Percentiles rank a stretch among this genome's conserved stretches.
These are phyloP conservation scores for Gryon sp. DNA, from an alignment of 1,140 invertebrate genomes.

Conservation along the genomic window DNA sequence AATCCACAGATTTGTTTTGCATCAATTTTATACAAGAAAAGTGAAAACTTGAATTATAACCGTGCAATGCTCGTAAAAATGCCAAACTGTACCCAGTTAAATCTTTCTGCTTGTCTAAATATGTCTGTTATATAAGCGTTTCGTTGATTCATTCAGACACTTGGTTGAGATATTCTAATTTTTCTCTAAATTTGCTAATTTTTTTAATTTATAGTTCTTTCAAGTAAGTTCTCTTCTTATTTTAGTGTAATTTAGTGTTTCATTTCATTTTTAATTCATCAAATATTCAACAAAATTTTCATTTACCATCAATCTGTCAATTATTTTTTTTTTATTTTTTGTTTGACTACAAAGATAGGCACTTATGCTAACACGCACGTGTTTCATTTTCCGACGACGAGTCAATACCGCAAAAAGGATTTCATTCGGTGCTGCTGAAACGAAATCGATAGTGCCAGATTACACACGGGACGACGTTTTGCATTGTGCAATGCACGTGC, in stretches of 20 bases:
- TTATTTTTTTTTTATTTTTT: not conserved
- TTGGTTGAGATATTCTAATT: no score
- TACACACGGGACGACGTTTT: conserved; percentile 28
- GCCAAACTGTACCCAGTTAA: no score
- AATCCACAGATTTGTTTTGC: conserved; percentile 27
- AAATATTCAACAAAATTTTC: not conserved
- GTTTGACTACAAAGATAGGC: not conserved
- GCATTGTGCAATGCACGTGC: conserved; percentile 28
- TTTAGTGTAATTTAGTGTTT: not conserved
- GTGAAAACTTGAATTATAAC: no score
- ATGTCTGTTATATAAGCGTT: no score
- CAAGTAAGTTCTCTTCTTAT: no score
- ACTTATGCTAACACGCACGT: not conserved
- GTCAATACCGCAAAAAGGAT: conserved; percentile 22
- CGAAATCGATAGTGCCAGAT: conserved; percentile 47
- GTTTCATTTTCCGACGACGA: conserved; percentile 13
- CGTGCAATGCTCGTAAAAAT: no score
- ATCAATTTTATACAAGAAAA: conserved; percentile 1
- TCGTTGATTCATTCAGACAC: no score
- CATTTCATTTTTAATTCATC: conserved; percentile 16
- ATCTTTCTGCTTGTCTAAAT: no score
- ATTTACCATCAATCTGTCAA: conserved; percentile 8
- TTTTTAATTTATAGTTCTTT: no score
- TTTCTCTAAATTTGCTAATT: no score
- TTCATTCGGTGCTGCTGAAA: not conserved